Percentiles rank a stretch among this genome's conserved stretches.
phyloP scores from a whole-genome alignment of 2,797 vertebrate genomes.

The Fistularia commersonii region DNA sequence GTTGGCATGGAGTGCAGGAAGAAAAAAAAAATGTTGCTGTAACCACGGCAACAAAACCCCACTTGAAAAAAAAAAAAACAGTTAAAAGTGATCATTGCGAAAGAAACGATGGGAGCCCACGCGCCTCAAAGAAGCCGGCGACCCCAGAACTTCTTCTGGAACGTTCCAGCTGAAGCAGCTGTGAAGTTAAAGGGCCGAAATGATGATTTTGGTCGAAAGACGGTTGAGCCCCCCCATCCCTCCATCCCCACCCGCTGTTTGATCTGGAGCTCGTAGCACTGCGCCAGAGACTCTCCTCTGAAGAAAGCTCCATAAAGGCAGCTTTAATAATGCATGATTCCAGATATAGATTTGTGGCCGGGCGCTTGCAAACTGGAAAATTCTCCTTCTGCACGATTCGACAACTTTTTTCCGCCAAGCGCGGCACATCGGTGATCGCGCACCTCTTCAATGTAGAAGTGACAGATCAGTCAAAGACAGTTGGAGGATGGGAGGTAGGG shows the following conservation, averaged over 20 bases:
- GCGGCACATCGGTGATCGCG: slow-evolving; percentile 27
- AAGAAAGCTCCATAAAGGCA: slow-evolving; percentile 71
- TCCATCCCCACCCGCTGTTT: slow-evolving; percentile 54
- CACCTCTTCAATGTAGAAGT: slow-evolving; percentile 36
- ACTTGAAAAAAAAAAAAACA: no score
- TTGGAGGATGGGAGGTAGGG: no score
- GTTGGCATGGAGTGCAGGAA: no score
- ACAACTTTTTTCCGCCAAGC: slow-evolving; percentile 43
- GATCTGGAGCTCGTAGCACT: slow-evolving; percentile 66
- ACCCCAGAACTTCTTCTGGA: no score
- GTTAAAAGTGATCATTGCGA: no score
- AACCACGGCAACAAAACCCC: no score
- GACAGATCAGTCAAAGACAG: not conserved
- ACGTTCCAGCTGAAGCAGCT: slow-evolving; percentile 24
- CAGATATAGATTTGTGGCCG: slow-evolving; percentile 75
- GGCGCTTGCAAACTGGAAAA: slow-evolving; percentile 66
- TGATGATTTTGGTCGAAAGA: slow-evolving; percentile 49
- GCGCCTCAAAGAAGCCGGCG: no score
- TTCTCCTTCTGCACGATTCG: slow-evolving; percentile 65
- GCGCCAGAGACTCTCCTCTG: slow-evolving; percentile 66
- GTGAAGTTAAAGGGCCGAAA: slow-evolving; percentile 40
- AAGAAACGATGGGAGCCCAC: no score
- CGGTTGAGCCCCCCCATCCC: slow-evolving; percentile 58
- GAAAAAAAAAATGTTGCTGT: no score
- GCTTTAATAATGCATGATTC: slow-evolving; percentile 80